Conservation (phyloP, 2,113 vertebrate genomes). For the Neogobius melanostomus region DNA sequence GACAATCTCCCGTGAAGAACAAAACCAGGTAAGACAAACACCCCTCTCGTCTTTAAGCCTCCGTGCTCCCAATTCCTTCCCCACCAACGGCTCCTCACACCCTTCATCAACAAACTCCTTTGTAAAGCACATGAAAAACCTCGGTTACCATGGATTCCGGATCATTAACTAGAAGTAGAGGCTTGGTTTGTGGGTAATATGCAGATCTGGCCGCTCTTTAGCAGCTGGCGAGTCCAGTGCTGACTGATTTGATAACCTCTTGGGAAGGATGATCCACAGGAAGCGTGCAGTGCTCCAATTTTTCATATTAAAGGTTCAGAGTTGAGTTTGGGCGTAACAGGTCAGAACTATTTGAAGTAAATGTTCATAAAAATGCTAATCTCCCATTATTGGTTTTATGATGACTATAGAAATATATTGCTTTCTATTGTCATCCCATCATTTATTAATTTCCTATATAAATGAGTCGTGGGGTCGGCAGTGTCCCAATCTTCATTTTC, state of each 20-base stretch:
- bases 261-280: slow-evolving; percentile 19
- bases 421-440: too few species aligned
- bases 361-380: too few species aligned
- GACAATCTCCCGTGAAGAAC: slow-evolving; percentile 77
- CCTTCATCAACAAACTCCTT: slow-evolving; percentile 23
- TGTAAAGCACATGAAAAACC: slow-evolving; percentile 25
- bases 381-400: too few species aligned
- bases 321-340: background rate
- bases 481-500: too few species aligned
- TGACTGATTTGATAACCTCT: slow-evolving; percentile 27
- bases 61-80: background rate
- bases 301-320: background rate
- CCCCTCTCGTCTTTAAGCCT: background rate
- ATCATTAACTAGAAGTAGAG: slow-evolving; percentile 54
- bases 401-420: too few species aligned
- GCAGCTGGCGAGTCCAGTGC: slow-evolving; percentile 26
- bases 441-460: too few species aligned
- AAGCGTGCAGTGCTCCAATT: slow-evolving; percentile 11
- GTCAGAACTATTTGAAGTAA: too few species aligned
- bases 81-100: slow-evolving; percentile 20
- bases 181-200: slow-evolving; percentile 51
- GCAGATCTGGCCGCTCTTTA: slow-evolving; percentile 40
- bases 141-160: slow-evolving; percentile 61
- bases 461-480: too few species aligned
- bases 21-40: slow-evolving; percentile 75